Evolutionary conservation across 1,140 invertebrate genomes (phyloP).

Genomic region (Cardiocondyla obscurior): DNA sequence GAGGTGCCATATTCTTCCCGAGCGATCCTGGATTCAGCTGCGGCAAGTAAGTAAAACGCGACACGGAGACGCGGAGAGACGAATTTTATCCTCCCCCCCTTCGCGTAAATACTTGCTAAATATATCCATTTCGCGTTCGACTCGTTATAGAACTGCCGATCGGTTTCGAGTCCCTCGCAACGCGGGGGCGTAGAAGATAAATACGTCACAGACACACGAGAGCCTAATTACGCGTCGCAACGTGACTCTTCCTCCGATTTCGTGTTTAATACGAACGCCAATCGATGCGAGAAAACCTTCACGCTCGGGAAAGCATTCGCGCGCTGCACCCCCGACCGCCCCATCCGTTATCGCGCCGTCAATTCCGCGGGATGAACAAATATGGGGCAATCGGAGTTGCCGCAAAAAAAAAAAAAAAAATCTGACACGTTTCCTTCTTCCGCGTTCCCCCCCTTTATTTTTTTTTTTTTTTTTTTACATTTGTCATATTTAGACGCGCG

Average conservation of each 20-base stretch:
- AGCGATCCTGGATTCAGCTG: not conserved
- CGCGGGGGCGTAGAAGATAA: not conserved
- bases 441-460: not conserved
- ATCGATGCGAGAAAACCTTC: not conserved
- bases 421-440: too few relatives aligned
- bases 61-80: too few relatives aligned
- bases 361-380: not conserved
- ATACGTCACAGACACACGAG: not conserved
- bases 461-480: too few relatives aligned
- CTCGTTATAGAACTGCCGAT: too few relatives aligned
- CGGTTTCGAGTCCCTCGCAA: not conserved
- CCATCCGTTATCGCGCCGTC: not conserved
- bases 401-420: too few relatives aligned
- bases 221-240: not conserved
- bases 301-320: not conserved
- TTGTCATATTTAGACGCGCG: too few relatives aligned
- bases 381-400: not conserved
- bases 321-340: too few relatives aligned
- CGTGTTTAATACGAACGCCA: not conserved
- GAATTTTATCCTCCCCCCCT: not conserved
- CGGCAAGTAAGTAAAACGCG: slow-evolving; percentile 8
- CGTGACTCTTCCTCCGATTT: not conserved
- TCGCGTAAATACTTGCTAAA: not conserved
- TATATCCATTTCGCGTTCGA: not conserved
- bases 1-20: slow-evolving; percentile 13